Evolutionary conservation across 2,797 vertebrate species (phyloP).

Genomic region (Cygnus olor): DNA sequence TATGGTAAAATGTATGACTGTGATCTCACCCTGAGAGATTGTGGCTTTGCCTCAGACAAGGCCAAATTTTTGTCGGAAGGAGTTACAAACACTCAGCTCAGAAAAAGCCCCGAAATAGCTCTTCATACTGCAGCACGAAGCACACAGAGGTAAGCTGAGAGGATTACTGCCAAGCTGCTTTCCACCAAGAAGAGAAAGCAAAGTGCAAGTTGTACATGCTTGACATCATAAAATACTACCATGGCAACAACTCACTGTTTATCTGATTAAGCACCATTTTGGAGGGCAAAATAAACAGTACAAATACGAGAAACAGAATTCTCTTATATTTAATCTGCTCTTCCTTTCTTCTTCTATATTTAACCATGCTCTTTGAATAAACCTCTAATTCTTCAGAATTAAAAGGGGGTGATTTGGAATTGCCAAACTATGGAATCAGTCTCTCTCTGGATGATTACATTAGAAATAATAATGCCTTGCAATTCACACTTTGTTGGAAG

Average conservation of each 20-base stretch:
- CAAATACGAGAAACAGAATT: not conserved
- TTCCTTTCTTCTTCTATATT: not conserved
- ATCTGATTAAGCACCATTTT: not conserved
- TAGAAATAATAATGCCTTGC: not conserved
- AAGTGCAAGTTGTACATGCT: not conserved
- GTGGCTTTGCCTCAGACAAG: not conserved
- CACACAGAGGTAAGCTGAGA: not conserved
- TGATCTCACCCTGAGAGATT: not conserved
- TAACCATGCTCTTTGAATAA: not conserved
- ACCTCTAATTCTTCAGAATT: not conserved
- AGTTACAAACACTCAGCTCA: not conserved
- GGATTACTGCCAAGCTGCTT: not conserved
- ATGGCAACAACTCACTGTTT: not conserved
- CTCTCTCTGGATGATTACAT: not conserved
- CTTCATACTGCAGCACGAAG: not conserved
- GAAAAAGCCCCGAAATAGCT: not conserved
- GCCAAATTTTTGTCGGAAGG: not conserved
- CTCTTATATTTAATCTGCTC: not conserved
- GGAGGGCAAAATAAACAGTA: not conserved
- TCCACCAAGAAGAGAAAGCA: not conserved
- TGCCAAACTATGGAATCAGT: not conserved
- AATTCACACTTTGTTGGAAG: not conserved
- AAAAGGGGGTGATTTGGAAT: not conserved
- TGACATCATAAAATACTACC: slow-evolving; percentile 7
- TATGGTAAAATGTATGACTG: not conserved